Evolutionary conservation across 2,797 vertebrate genomes (phyloP), one percentile per base, ranked within the genome.

Genomic region (Leptatherina wallacei): DNA sequence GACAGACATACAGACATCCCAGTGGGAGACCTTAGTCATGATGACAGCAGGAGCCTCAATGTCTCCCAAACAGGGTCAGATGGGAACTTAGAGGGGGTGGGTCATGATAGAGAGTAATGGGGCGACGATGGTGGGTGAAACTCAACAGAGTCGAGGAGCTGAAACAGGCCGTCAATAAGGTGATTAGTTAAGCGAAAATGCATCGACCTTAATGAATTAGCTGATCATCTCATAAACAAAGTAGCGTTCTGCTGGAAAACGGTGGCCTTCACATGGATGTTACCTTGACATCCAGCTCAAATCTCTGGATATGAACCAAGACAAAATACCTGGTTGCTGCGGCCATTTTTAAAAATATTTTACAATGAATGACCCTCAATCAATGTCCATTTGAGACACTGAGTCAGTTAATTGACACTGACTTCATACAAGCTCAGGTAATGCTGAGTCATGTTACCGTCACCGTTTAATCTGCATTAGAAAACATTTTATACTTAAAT

Each of bases 1-100:
- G 64, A 65, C 35, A 42, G 59, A 68, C 54, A 58, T 29, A 59
- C 13, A 74, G 65, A 80, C 69, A 22, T 74, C 76, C 69, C 71
- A n/a, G 69, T 27, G 38, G 80, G 82, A 77, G 32, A 56, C 60
- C 60, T 54, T 18, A 22, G 68, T 58, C 73, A 16, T 27, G 47
- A 69, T 56, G 79, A 83, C 81, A 79, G 69, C 51, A 12, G 47
- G 61, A 75, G 57, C 6, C 55, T 57, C 57, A 36, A 18, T 1
- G 14, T 32, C 65, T 78, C 52, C 57, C 18, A 14, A 47, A 22
- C 16, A 22, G 20, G 35, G 36, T 59, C 63, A 8, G 55, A 47
- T 67, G 57, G 60, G 57, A 75, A 30, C 36, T 16, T 29, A 59
- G 24, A 24, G 13, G 30, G 58, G 51, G 74, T 30, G 61, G 49